Evolutionary conservation across 2,113 vertebrate species (phyloP), one percentile per base, ranked within the genome.

Genomic region (Pan troglodytes): DNA sequence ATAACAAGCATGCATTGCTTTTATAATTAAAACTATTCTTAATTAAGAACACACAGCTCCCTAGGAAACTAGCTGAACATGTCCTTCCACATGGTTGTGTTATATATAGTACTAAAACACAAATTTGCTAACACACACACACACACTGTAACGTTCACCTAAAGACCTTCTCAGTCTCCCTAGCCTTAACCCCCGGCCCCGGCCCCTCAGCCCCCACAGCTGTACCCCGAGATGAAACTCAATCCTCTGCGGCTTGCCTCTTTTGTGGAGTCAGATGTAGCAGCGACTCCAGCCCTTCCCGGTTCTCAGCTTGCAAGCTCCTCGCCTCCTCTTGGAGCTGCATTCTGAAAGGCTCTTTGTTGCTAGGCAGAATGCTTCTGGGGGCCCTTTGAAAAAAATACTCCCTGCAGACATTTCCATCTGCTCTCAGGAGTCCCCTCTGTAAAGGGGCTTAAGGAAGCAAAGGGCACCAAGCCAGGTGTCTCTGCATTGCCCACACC

Each of bases 341-440:
- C n/a, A 0, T 43, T 87, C 88, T 93, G 70, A 94, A 94, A 97
- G 96, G 91, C 95, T 94, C 96, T 93, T 76, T 96, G 96, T 97
- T 95, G 92, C 91, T 83, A 90, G 92, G 84, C 95, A 97, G 95
- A 98, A 88, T 20, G 90, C 38, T 96, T 94, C 97, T 52, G 2
- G n/a, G 73, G 90, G 92, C 52, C 79, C 48, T 75, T 73, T 88
- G 95, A 95, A 95, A 98, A 95, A 98, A 96, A 95, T 81, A 95
- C 48, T 91, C 83, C 84, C 94, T 52, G 88, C 90, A 95, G 90
- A 97, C 91, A 87, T 82, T 96, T 96, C 96, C 80, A 88, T 94
- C 95, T 92, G 86, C 40, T 96, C 90, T 57, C 67, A 5, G 45
- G 22, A 73, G 88, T 94, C 48, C 83, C 84, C 17, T 85, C 83